Evolutionary conservation across 2,888 invertebrate species (phyloP).

Genomic region (Diaperis boleti): DNA sequence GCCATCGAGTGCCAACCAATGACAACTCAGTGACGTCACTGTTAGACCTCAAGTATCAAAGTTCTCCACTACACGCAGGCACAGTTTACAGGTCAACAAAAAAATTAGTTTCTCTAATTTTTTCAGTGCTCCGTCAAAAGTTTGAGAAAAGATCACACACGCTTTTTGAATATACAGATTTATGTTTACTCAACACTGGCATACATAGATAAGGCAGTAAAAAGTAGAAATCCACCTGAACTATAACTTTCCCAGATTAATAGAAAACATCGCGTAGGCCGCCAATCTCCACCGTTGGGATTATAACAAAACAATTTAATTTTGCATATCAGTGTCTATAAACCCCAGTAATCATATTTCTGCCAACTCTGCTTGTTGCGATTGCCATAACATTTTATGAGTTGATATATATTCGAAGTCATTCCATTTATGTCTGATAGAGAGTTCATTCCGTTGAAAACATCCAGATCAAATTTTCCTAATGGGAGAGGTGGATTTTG

Average conservation of each 20-base stretch:
- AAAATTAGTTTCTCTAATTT: too few species aligned
- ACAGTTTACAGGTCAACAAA: too few species aligned
- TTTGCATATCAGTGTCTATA: constrained; percentile 16
- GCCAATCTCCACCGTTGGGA: not conserved
- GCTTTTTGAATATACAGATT: too few species aligned
- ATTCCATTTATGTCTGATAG: constrained; percentile 21
- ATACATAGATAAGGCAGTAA: too few species aligned
- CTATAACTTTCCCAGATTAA: not conserved
- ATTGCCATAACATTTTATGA: constrained; percentile 21
- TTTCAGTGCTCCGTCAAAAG: too few species aligned
- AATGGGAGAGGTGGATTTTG: constrained; percentile 33
- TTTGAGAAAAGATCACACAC: too few species aligned
- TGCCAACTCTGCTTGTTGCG: constrained; percentile 15
- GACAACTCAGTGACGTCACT: too few species aligned
- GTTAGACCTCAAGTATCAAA: too few species aligned
- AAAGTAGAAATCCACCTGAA: too few species aligned
- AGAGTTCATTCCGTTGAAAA: constrained; percentile 28
- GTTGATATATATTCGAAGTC: constrained; percentile 17
- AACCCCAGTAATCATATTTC: constrained; percentile 26
- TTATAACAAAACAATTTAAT: constrained; percentile 3
- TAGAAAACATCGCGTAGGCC: not conserved
- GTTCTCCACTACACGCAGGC: too few species aligned
- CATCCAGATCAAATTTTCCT: constrained; percentile 33
- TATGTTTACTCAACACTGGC: too few species aligned
- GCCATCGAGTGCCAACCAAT: too few species aligned